These are phyloP conservation scores for Endotricha flammealis DNA, from an alignment of 2,888 invertebrate species.

Conservation along the genomic window DNA sequence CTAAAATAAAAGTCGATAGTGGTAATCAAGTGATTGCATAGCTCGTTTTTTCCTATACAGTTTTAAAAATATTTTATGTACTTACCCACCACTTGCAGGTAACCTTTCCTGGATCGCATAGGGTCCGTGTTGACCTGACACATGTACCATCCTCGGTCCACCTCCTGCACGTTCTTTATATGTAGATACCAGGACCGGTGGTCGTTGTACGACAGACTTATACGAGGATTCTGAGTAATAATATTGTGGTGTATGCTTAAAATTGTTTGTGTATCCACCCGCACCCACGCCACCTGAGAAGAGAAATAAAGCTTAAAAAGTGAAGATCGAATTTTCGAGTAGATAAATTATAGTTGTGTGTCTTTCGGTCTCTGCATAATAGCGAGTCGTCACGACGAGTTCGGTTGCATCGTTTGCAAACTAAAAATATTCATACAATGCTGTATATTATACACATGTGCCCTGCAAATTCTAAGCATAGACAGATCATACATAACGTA, in stretches of 20 bases:
- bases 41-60: too few relatives aligned
- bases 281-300: slow-evolving; percentile 92
- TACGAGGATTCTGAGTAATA: slow-evolving; percentile 92
- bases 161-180: slow-evolving; percentile 91
- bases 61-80: slow-evolving; percentile 59
- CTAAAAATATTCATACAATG: too few relatives aligned
- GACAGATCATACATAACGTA: too few relatives aligned
- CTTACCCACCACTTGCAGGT: slow-evolving; percentile 94
- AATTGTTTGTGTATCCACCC: slow-evolving; percentile 95
- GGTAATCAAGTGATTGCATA: too few relatives aligned
- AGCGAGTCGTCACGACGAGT: too few relatives aligned
- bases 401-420: too few relatives aligned
- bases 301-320: slow-evolving; percentile 16
- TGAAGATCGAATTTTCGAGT: too few relatives aligned
- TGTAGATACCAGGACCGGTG: slow-evolving; percentile 95
- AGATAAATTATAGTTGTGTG: too few relatives aligned
- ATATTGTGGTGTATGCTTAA: slow-evolving; percentile 94
- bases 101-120: slow-evolving; percentile 92
- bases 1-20: too few relatives aligned
- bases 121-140: slow-evolving; percentile 96
- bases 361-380: too few relatives aligned
- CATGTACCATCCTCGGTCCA: slow-evolving; percentile 94
- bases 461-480: too few relatives aligned
- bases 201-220: slow-evolving; percentile 91
- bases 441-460: too few relatives aligned